Percentiles rank a stretch among this genome's conserved stretches.
These are phyloP conservation scores for Vultur gryphus DNA, from an alignment of 2,797 vertebrate species.

Conservation along the genomic window DNA sequence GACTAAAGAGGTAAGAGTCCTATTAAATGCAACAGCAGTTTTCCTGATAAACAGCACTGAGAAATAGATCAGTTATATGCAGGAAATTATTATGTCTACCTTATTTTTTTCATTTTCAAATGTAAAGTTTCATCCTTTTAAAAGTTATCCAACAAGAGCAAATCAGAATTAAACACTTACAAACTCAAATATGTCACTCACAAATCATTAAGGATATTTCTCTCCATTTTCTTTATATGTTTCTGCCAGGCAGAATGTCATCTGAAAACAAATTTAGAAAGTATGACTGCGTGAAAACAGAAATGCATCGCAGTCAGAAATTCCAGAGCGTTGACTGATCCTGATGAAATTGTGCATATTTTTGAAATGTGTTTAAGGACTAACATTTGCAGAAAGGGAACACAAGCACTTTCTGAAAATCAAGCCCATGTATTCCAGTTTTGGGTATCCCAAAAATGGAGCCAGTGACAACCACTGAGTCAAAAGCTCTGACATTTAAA, in stretches of 20 bases:
- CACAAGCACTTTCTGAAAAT: neutral
- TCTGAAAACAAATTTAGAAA: neutral
- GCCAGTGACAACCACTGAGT: neutral
- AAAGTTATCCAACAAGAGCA: neutral
- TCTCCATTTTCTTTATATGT: neutral
- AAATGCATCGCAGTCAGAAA: neutral
- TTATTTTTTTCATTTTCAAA: neutral
- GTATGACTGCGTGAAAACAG: neutral
- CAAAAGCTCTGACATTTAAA: neutral
- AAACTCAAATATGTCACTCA: neutral
- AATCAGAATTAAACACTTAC: neutral
- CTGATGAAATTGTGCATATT: neutral
- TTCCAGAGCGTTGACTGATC: neutral
- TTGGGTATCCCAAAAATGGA: neutral
- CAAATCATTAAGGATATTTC: neutral
- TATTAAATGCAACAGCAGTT: neutral
- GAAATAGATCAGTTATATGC: neutral
- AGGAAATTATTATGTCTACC: neutral
- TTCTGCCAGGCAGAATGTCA: neutral
- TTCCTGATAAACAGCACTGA: neutral
- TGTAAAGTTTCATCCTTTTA: neutral
- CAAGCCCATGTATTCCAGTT: neutral
- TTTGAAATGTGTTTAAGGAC: neutral
- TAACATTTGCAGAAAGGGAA: neutral
- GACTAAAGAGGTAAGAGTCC: neutral